Evolutionary conservation across 2,113 vertebrate species (phyloP), one percentile per base, ranked within the genome.

Genomic region (Amblyopsis rosae): DNA sequence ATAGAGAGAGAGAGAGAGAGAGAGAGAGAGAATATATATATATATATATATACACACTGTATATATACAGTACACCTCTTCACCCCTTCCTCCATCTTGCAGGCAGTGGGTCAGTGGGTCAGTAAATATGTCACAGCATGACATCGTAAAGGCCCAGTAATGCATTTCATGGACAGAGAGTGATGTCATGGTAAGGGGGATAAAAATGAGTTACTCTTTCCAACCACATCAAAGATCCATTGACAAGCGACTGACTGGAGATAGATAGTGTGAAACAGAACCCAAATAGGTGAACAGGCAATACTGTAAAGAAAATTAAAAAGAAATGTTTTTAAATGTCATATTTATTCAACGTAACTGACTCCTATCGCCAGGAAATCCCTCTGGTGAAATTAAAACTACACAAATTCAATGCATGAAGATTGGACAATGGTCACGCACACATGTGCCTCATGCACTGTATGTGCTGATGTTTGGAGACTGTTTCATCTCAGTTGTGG

Each of bases 121-220:
- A 57, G 54, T 12, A 60, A 70, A 56, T 67, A 64, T 76, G n/a
- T 33, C 73, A 80, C 48, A 77, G 53, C 72, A 81, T 76, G 84
- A 83, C 87, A 83, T 90, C 89, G 86, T 94, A 93, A 95, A 92
- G 89, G 80, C 56, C 56, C 72, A 65, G 71, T 72, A 67, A 73
- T 81, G 71, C 88, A 84, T 89, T 92, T 93, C 90, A 93, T 83
- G 86, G 86, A 82, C 83, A 87, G 87, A 90, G 92, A 92, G 85
- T 89, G 89, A 93, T 93, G 92, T 92, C 91, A 93, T 93, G 4
- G 32, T 93, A 90, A 93, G 91, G 87, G 90, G 92, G 93, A 93
- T 95, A 94, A 95, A 96, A 92, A 72, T 94, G 94, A 95, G 90
- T 96, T 95, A 95, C 93, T 92, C 92, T 93, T 94, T 95, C 94